Evolutionary conservation across 1,140 invertebrate genomes (phyloP).

Genomic region (Odontomachus brunneus): DNA sequence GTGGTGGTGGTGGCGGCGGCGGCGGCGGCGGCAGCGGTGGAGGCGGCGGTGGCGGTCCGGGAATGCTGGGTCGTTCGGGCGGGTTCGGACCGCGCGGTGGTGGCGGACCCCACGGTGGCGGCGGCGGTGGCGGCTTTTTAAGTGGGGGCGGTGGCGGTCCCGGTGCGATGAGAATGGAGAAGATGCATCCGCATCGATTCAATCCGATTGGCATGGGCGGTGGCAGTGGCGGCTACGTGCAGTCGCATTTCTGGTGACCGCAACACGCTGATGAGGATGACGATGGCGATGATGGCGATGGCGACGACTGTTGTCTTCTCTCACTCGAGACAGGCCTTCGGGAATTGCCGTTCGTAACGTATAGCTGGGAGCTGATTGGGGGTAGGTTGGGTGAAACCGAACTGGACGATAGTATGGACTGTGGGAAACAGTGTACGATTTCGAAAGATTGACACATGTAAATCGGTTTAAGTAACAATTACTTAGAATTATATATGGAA

Average conservation of each 20-base stretch:
- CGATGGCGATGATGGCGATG: constrained; percentile 13
- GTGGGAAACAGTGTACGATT: no score
- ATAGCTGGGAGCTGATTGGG: not conserved
- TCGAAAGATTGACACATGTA: no score
- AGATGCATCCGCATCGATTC: constrained; percentile 84
- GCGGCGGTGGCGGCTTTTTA: constrained; percentile 77
- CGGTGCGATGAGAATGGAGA: constrained; percentile 85
- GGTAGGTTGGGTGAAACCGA: constrained; percentile 21
- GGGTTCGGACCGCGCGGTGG: constrained; percentile 68
- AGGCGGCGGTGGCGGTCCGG: constrained; percentile 74
- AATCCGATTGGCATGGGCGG: constrained; percentile 85
- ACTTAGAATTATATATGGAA: no score
- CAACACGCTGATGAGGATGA: not conserved
- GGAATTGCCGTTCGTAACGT: constrained; percentile 35
- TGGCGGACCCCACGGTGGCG: constrained; percentile 74
- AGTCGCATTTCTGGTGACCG: constrained; percentile 84
- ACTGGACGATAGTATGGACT: not conserved
- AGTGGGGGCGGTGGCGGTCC: constrained; percentile 79
- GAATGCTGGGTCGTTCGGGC: constrained; percentile 76
- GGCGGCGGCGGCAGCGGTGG: constrained; percentile 70
- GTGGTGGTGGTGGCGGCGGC: constrained; percentile 74
- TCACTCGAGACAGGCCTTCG: constrained; percentile 4
- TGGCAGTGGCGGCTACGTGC: constrained; percentile 80
- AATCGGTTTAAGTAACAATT: no score
- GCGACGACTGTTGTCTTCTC: constrained; percentile 36